Base-by-base conservation (phyloP, 2,888 invertebrate genomes). In the Diaperis boleti region DNA sequence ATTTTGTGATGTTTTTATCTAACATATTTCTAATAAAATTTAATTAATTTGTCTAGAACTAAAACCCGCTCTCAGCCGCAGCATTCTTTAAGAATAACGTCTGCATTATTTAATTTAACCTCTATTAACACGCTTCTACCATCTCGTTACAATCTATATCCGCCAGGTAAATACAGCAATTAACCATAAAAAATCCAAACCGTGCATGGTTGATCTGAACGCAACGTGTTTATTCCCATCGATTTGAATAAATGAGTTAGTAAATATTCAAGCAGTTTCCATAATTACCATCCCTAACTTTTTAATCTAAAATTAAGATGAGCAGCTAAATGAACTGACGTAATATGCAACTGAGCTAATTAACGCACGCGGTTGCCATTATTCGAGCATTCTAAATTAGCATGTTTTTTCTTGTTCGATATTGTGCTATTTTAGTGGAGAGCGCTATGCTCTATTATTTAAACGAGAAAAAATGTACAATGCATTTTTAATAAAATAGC, bases 281-380 rank as follows among this genome's bases (percentile, higher is more conserved):
- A 70, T 68, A 69, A 69, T 61, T 62, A 68, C 68, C 65, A 64
- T 61, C 63, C 62, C 62, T 66, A 68, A 70, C 64, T 69, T 69
- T 70, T 70, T 69, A 69, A 70, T 70, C 64, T 68, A 69, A 69
- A 70, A 69, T 69, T 70, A 69, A 70, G 68, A 68, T 67, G 65
- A 69, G 66, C 63, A 64, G 60, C 64, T 67, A 64, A 69, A 65
- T 66, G 68, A 62, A 64, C 66, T 68, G 67, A 67, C 64, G 66
- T 68, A 63, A 67, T 70, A 66, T 67, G 66, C 61, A 67, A 64
- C 66, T 66, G 54, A 61, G 62, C 64, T 68, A 68, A 69, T 69
- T 68, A 69, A 66, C 67, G 63, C 61, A n/a, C 26, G 26, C n/a
- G 26, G n/a, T 26, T 3, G 6, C 8, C 6, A 26, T 26, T 8